Evolutionary conservation across 2,888 invertebrate species (phyloP), one percentile per base, ranked within the genome.

Genomic region (Eutolmus rufibarbis): DNA sequence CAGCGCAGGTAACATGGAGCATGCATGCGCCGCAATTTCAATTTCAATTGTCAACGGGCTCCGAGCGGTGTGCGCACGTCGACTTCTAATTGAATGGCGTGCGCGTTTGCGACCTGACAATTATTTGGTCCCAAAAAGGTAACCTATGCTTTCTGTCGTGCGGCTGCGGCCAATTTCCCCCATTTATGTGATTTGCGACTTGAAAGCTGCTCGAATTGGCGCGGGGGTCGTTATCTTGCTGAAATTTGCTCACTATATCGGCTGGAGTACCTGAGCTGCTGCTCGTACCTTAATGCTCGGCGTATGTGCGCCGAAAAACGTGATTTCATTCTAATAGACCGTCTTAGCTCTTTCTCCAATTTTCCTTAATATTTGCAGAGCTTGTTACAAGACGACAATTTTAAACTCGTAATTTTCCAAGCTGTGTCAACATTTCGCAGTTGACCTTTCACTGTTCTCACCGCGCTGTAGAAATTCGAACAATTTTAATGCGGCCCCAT

Each of bases 61-160:
- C 16, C 14, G 28, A 57, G 82, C 51, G 51, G 81, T 14, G 28
- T 28, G 66, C 82, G 79, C 79, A 57, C 57, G 37, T 56, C 19
- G 82, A 57, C 57, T 82, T 82, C 19, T 82, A 82, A 57, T 57
- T 82, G 82, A 82, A 82, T n/a, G 40, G 34, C 19, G 4, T 57
- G 34, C 37, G 37, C 82, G 66, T 31, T 57, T 31, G 34, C 46
- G 23, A 57, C 16, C 57, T 82, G 82, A 31, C 82, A 82, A 82
- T 82, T 82, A 82, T 82, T 82, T 82, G 23, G 66, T 82, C 82
- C 82, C 19, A 66, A 82, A 34, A 82, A 34, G 57, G 82, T 43
- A 57, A 66, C 40, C 76, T 43, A 31, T 51, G 46, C 14, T 28
- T 51, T 51, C 3, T 23, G 23, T 28, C 5, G 66, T 23, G 4